A percentile compares a stretch with the other conserved stretches of the same genome.
Conservation (phyloP, 2,797 vertebrate genomes). For the Leuciscus waleckii region DNA sequence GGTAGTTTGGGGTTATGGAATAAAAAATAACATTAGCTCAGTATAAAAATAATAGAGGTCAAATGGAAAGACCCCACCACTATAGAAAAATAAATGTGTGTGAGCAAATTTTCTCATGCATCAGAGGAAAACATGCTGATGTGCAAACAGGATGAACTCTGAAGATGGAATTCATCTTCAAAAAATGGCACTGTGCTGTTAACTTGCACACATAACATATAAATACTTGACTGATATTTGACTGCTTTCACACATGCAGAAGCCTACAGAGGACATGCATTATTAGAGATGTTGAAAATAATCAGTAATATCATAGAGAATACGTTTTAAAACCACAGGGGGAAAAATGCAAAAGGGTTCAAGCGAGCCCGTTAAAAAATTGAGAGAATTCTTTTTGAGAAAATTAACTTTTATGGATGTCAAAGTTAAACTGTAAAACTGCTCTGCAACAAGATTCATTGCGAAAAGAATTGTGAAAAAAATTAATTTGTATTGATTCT, state of each 20-base stretch:
- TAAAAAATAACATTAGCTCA: constrained; percentile 6
- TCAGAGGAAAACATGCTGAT: constrained; percentile 33
- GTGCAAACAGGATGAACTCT: constrained; percentile 42
- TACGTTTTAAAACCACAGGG: not conserved
- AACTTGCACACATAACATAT: constrained; percentile 37
- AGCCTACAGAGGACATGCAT: not conserved
- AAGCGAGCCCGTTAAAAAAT: too few relatives aligned
- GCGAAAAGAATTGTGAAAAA: too few relatives aligned
- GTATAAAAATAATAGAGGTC: constrained; percentile 6
- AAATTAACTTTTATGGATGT: too few relatives aligned
- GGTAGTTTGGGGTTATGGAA: constrained; percentile 1
- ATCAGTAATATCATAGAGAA: not conserved
- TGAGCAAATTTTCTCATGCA: constrained; percentile 21
- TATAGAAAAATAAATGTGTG: constrained; percentile 10
- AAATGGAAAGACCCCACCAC: constrained; percentile 7
- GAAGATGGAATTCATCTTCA: constrained; percentile 51
- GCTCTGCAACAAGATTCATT: not conserved
- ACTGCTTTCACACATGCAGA: not conserved
- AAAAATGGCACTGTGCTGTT: constrained; percentile 39
- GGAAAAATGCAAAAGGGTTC: not conserved
- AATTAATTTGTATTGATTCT: too few relatives aligned
- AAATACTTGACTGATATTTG: constrained; percentile 11
- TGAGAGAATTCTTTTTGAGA: too few relatives aligned
- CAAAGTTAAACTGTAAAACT: not conserved
- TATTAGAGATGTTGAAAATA: not conserved